Base-by-base conservation (phyloP, 2,888 invertebrate genomes). In the Trichopria drosophilae region DNA sequence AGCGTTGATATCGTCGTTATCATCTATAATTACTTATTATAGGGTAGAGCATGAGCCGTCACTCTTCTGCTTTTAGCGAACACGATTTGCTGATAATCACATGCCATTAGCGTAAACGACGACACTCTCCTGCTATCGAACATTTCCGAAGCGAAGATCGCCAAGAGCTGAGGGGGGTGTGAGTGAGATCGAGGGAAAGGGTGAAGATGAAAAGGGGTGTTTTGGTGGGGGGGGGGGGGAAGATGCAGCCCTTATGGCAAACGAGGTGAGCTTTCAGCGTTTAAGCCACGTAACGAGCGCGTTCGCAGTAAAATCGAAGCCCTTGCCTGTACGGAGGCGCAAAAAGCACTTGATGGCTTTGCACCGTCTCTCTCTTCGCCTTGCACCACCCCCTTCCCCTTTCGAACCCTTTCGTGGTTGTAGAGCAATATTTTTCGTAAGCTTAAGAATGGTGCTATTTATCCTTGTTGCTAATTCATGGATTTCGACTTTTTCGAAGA, bases 311-410 rank as follows among this genome's bases (percentile, higher is more conserved):
- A 52, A 58, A 59, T 57, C 51, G 57, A 60, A 58, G 57, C 51
- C 45, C 50, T 53, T 47, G 51, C 29, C 31, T 24, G 39, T 26
- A 15, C 32, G 43, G 12, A 49, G 37, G 51, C 47, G 53, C 51
- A 62, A 61, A 57, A 61, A 55, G 58, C 57, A 46, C 59, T 56
- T 48, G 55, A 58, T 58, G 53, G 39, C 32, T 35, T 53, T 55
- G 50, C 49, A 42, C 41, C 31, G 50, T 55, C 51, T 44, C 43
- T 35, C n/a, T 18, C 15, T 32, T 5, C 23, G 19, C 43, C n/a
- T 34, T 23, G 9, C 13, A n/a, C 20, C 26, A 19, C 26, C 19
- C 24, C 31, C 13, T 12, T 22, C 19, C 13, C 26, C 28, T 18
- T 41, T 41, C n/a, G n/a, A n/a, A n/a, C n/a, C n/a, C 22, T 23